A percentile compares a stretch with the other conserved stretches of the same genome.
Evolutionary conservation across 2,888 invertebrate genomes (phyloP).

Genomic region (Agonum fuliginosum): DNA sequence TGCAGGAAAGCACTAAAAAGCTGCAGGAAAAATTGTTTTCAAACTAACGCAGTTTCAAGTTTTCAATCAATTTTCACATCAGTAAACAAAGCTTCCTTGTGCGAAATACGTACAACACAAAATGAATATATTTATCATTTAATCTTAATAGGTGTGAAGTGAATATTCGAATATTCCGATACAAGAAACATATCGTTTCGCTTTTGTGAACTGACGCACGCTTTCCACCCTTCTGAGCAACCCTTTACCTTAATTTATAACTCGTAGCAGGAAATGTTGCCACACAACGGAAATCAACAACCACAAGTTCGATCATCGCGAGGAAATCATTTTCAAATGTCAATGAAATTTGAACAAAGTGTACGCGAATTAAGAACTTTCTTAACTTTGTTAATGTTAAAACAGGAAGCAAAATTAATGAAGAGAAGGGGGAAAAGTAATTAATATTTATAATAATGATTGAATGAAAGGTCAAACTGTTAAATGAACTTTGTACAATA

Average conservation of each 20-base stretch:
- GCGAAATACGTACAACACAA: no score
- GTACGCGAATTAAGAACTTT: not conserved
- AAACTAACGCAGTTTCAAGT: no score
- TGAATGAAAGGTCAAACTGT: not conserved
- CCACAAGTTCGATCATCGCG: not conserved
- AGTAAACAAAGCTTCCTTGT: no score
- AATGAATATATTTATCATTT: no score
- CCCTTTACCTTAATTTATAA: not conserved
- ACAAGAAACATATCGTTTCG: no score
- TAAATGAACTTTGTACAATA: not conserved
- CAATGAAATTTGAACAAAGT: conserved; percentile 11
- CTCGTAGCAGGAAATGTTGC: not conserved
- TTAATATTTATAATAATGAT: not conserved
- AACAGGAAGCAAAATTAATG: not conserved
- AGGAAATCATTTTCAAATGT: not conserved
- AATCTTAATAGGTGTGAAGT: no score
- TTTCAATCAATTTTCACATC: no score
- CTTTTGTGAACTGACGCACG: no score
- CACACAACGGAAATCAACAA: conserved; percentile 2
- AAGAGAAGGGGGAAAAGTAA: not conserved
- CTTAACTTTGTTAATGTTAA: no score
- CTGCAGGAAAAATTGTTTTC: no score
- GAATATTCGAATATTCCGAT: no score
- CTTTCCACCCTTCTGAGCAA: not conserved
- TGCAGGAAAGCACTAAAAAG: no score